Conservation (phyloP, 2,113 vertebrate species). For the Charadrius vociferus region DNA sequence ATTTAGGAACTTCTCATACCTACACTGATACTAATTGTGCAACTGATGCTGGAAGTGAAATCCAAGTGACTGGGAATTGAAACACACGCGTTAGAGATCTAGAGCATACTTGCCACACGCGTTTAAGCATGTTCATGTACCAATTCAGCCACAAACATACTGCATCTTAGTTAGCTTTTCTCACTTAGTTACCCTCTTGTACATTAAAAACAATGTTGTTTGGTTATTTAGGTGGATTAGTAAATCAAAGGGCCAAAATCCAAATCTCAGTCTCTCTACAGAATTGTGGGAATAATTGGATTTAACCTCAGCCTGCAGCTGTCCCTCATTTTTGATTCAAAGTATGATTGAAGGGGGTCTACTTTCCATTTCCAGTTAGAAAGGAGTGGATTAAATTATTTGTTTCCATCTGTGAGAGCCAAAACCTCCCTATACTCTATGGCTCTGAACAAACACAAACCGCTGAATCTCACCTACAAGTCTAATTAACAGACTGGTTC, state of each 20-base stretch:
- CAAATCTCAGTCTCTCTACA: neutral
- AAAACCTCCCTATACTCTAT: neutral
- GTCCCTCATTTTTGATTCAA: neutral
- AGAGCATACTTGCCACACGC: neutral
- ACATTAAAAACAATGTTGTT: neutral
- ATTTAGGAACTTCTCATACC: neutral
- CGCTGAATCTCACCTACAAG: neutral
- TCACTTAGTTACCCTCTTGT: neutral
- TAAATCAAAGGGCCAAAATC: neutral
- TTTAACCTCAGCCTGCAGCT: neutral
- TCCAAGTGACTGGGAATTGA: neutral
- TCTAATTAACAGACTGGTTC: neutral
- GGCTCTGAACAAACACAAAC: neutral
- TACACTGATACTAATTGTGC: neutral
- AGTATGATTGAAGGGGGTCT: neutral
- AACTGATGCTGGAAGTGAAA: neutral
- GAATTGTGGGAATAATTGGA: neutral
- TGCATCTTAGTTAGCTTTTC: neutral
- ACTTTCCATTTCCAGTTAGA: slow-evolving; percentile 1
- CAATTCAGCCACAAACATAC: neutral
- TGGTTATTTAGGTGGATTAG: neutral
- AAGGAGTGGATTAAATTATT: neutral
- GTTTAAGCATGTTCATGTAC: neutral
- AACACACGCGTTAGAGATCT: neutral
- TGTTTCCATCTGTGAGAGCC: neutral